Evolutionary conservation across 2,113 vertebrate genomes (phyloP), one percentile per base, ranked within the genome.

Genomic region (Dascyllus trimaculatus): DNA sequence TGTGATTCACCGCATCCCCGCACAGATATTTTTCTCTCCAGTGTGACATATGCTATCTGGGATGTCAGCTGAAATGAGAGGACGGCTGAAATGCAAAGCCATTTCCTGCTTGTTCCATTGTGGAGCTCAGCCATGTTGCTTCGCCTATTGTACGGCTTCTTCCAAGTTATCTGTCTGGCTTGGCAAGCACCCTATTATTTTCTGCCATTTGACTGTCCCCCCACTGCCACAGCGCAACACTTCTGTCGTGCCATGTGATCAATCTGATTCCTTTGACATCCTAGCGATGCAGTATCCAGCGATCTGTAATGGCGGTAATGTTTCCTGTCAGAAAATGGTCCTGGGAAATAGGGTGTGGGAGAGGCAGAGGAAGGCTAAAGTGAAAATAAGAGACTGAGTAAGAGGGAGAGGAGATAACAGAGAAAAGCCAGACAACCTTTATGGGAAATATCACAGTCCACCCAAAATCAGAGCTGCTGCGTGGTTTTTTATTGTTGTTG

Each of bases 121-220:
- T 89, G 79, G 49, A 81, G 86, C 71, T 62, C 80, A 80, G 84
- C 81, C 81, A 85, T 73, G 87, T 85, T 89, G 75, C 78, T 10
- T 84, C 29, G 70, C 78, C 85, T 79, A 88, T 91, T 92, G 91
- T 91, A 78, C 58, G 72, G 83, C 86, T 85, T 80, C 73, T 59
- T 89, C 87, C 70, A 71, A 87, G 87, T 89, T 92, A 93, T 92
- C 92, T 91, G 92, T 94, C 93, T 93, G 84, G 81, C 79, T 83
- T 59, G 54, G 80, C 67, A 71, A 88, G 88, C 67, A 85, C 77
- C 90, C 92, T 87, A 92, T 93, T 93, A 93, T 92, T 93, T 91
- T 83, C 84, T 88, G 82, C 92, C 87, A 90, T 93, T 93, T 91
- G 80, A 93, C 90, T 91, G 87, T 88, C 85, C 90, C 88, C 79